Evolutionary conservation across 2,797 vertebrate genomes (phyloP).

Genomic region (Oceanodroma leucorhoa): DNA sequence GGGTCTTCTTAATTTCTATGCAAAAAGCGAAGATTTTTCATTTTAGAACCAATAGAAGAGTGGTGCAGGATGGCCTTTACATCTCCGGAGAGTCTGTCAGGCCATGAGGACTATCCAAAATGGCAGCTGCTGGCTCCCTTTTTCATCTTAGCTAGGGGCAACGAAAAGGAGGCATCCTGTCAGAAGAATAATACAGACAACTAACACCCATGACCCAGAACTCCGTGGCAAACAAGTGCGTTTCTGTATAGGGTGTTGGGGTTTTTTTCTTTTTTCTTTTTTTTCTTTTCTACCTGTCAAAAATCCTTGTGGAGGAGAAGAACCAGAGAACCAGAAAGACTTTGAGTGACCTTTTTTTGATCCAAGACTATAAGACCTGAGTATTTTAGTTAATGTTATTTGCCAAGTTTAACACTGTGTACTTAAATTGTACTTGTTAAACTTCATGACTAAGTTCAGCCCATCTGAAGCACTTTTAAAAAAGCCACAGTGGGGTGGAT

Average conservation of each 20-base stretch:
- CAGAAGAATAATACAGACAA: not conserved
- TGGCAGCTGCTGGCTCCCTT: not conserved
- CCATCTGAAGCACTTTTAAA: not conserved
- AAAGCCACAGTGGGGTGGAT: not conserved
- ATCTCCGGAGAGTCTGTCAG: not conserved
- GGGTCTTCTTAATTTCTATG: not conserved
- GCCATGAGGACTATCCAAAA: not conserved
- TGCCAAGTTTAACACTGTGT: not conserved
- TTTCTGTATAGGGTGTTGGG: not conserved
- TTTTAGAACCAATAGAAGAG: not conserved
- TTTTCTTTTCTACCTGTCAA: conserved; percentile 75
- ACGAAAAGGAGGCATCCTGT: not conserved
- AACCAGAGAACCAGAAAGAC: conserved; percentile 83
- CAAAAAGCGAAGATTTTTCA: not conserved
- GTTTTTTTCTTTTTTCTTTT: too few species aligned
- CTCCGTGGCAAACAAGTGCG: not conserved
- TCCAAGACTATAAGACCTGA: conserved; percentile 72
- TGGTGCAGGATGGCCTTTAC: not conserved
- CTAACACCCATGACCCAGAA: not conserved
- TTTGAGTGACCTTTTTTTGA: conserved; percentile 67
- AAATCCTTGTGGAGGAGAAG: conserved; percentile 87
- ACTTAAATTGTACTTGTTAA: not conserved
- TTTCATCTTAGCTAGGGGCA: not conserved
- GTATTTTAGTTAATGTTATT: not conserved
- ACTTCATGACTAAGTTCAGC: not conserved